Evolutionary conservation across 2,797 vertebrate species (phyloP), one percentile per base, ranked within the genome.

Genomic region (Thunnus albacares): DNA sequence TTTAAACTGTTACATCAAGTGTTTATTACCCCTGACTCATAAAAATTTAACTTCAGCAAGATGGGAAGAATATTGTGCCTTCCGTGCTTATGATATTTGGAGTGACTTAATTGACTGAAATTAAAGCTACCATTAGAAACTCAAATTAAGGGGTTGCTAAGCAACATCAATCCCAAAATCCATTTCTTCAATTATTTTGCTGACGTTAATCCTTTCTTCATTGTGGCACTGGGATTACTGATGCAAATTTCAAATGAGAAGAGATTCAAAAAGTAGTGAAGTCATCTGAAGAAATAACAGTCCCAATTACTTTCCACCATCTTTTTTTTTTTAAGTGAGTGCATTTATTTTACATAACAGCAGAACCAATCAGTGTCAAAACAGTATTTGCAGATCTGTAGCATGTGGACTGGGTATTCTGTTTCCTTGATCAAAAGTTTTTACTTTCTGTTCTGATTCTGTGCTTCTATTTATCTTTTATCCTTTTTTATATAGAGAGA

Each of bases 241-340:
- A 89, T 84, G 81, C 68, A 85, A 79, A 86, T 87, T 89, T 87
- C 28, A 83, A 87, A 83, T 79, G 77, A 86, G 81, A 79, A 72
- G 22, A 7, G 56, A 73, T 49, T 77, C 2, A n/a, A 64, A 47
- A 82, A 52, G 52, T 14, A 11, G 47, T 68, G 33, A 73, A 79
- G 52, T 82, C 65, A 71, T 81, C 56, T 69, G 72, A 75, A 75
- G 77, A 64, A 81, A 81, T 70, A 49, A 47, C 43, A 59, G 74
- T 51, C 60, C 78, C 77, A 85, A 64, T 87, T 87, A 71, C 56
- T 83, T 80, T 24, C 9, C n/a, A 28, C 0, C 30, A 17, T 43
- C n/a, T n/a, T 52, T 61, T 61, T 8, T 69, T 17, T 28, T 75
- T 41, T n/a, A 52, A 57, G 33, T 1, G 12, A 26, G 26, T 57